Evolutionary conservation across 2,113 vertebrate genomes (phyloP).

Genomic region (Verasper variegatus): DNA sequence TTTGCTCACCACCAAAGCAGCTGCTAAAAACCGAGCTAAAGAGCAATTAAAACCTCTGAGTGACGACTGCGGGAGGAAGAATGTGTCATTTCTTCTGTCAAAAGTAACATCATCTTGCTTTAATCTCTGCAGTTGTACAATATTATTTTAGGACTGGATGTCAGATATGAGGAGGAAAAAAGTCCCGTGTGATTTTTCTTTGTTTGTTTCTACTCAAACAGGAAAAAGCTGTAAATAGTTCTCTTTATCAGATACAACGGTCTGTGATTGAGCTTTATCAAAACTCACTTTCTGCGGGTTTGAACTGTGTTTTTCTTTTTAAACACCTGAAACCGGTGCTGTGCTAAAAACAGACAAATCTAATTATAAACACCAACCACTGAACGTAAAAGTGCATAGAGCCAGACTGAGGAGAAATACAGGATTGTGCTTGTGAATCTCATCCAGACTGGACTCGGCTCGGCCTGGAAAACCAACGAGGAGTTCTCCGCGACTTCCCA

Average conservation of each 20-base stretch:
- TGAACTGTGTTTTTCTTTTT: conserved; percentile 15
- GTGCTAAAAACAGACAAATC: conserved; percentile 31
- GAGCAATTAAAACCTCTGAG: too few species aligned
- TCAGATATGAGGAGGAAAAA: not conserved
- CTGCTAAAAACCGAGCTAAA: not conserved
- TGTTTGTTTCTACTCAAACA: conserved; percentile 3
- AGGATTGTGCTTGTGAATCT: conserved; percentile 76
- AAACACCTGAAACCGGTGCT: conserved; percentile 19
- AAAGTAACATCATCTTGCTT: conserved; percentile 47
- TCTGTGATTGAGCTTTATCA: conserved; percentile 13
- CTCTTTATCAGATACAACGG: not conserved
- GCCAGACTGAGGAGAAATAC: conserved; percentile 59
- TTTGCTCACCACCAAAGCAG: not conserved
- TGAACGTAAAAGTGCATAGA: conserved; percentile 75
- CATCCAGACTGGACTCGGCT: conserved; percentile 40
- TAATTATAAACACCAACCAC: conserved; percentile 46
- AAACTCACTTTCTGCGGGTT: conserved; percentile 34
- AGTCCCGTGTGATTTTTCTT: not conserved
- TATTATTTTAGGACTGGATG: not conserved
- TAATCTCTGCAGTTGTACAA: conserved; percentile 7
- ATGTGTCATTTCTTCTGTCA: not conserved
- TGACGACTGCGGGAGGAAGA: not conserved
- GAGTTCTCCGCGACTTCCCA: conserved; percentile 27
- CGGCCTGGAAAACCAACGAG: conserved; percentile 31
- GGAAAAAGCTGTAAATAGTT: not conserved